These are phyloP conservation scores for Chunga burmeisteri DNA, from an alignment of 2,113 vertebrate genomes.

Conservation along the genomic window DNA sequence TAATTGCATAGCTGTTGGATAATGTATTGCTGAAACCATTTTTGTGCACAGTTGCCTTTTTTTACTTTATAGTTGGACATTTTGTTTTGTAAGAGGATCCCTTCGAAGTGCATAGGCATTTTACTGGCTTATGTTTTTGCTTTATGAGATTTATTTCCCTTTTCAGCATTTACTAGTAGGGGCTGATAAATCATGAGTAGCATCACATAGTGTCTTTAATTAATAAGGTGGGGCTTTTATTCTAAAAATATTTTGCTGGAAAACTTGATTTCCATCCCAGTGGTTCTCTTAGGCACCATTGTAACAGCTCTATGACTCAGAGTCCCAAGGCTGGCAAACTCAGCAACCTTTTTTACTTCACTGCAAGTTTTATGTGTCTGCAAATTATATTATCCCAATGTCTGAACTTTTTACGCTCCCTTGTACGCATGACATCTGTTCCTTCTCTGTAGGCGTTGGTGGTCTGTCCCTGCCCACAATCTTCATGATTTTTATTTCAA, in stretches of 20 bases:
- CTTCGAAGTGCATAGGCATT: not conserved
- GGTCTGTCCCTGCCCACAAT: not conserved
- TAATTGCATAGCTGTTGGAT: not conserved
- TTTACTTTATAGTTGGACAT: not conserved
- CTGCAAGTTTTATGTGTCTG: not conserved
- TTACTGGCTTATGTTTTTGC: not conserved
- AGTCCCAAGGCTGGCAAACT: not conserved
- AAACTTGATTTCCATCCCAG: not conserved
- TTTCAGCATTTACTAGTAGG: not conserved
- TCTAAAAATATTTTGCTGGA: not conserved
- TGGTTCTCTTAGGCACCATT: not conserved
- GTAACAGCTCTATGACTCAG: not conserved
- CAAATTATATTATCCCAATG: not conserved
- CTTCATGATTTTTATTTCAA: not conserved
- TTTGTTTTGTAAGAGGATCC: not conserved
- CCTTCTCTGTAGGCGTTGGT: not conserved
- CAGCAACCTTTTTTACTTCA: not conserved
- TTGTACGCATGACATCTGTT: not conserved
- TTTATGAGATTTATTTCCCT: not conserved
- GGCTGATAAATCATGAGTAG: not conserved
- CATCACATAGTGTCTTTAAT: not conserved
- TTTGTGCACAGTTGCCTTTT: not conserved
- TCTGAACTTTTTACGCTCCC: not conserved
- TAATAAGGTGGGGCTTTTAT: not conserved
- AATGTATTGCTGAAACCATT: not conserved